Conservation (phyloP, 2,888 invertebrate genomes). For the Mimas tiliae region DNA sequence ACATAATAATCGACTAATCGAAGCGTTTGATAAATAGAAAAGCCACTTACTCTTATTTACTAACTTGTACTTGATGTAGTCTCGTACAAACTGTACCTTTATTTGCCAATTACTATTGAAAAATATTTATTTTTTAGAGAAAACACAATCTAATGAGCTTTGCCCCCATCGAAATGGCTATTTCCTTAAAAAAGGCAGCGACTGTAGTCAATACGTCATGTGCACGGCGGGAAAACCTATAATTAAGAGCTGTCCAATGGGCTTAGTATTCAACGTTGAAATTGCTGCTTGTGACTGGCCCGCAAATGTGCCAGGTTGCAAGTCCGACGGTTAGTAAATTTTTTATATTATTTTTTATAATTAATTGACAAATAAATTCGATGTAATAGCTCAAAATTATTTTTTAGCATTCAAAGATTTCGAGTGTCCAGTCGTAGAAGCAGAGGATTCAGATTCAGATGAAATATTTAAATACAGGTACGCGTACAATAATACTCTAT, state of each 20-base stretch:
- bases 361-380: background rate
- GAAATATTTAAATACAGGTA: slow-evolving; percentile 22
- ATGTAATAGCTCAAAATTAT: background rate
- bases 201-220: slow-evolving; percentile 11
- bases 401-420: slow-evolving; percentile 20
- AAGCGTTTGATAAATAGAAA: too few species aligned
- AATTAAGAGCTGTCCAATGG: background rate
- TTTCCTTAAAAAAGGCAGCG: slow-evolving; percentile 2
- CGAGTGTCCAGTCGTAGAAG: background rate
- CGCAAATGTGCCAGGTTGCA: background rate
- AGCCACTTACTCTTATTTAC: too few species aligned
- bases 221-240: slow-evolving; percentile 12
- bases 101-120: too few species aligned
- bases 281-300: background rate
- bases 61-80: too few species aligned
- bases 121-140: slow-evolving; percentile 9
- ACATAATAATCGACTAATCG: too few species aligned
- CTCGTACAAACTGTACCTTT: too few species aligned
- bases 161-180: slow-evolving; percentile 10
- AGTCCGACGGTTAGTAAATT: background rate
- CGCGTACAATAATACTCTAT: too few species aligned
- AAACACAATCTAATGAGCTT: background rate
- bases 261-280: slow-evolving; percentile 2
- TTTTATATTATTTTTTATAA: background rate
- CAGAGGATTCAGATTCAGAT: background rate